Base-by-base conservation (phyloP, 1,140 invertebrate genomes). In the Cotesia typhae region DNA sequence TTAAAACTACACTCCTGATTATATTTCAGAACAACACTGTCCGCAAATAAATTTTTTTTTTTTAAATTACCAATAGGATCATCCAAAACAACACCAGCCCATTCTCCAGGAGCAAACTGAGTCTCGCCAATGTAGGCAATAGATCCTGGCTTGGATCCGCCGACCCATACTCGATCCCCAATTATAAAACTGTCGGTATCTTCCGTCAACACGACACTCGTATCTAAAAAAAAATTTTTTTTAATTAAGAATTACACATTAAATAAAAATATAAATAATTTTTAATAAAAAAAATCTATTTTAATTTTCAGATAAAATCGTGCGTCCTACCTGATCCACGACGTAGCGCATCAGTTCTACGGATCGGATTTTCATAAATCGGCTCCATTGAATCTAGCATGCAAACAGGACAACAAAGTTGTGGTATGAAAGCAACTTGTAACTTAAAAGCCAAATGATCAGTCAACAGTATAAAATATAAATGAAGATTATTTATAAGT, bases 61-160 rank as follows among this genome's bases (percentile, higher is more conserved):
- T 14, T 14, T 14, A 14, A 82, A 77, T 88, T 87, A 92, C 97
- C 98, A 79, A 95, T 94, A 37, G 96, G 91, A 75, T 96, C 94
- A 85, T 99, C 97, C 69, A 99, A 90, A 47, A 97, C 96, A 68
- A 99, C 93, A 52, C 98, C 98, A 78, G 96, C 97, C 97, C 97
- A 99, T 72, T 97, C 95, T 76, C 97, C 97, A 41, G 94, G 92
- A 28, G 95, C 97, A 86, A 99, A 99, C 82, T 96, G 92, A 47
- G 97, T 98, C 83, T 98, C 97, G n/a, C 98, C 98, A 73, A 99
- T 96, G 84, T 95, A 99, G 36, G 97, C 96, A 76, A 99, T 98
- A 79, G 92, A 91, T 37, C 97, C 98, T 4, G 96, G 93, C 82
- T 98, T 98, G n/a, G 92, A 93, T 51, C 97, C 97, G 80, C 96